Evolutionary conservation across 2,797 vertebrate genomes (phyloP), one percentile per base, ranked within the genome.

Genomic region (Fundulus diaphanus): DNA sequence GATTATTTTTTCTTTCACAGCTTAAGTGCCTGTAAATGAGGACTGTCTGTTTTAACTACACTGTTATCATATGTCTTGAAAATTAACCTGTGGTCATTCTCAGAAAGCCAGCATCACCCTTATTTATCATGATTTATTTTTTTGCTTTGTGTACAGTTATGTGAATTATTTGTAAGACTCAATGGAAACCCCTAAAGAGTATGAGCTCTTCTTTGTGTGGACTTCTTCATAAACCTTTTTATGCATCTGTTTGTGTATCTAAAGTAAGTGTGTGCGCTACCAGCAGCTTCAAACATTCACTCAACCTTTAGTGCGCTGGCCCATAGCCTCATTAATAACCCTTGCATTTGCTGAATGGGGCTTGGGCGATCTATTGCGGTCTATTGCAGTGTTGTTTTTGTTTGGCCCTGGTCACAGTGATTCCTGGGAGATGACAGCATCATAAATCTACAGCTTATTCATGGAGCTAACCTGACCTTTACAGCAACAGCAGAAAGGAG

Each of bases 361-460:
- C 85, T 85, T 68, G 16, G 6, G 85, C 89, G 79, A 87, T 92
- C 90, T 88, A 89, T 90, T 81, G 86, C 73, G 67, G 72, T 88
- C 86, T 87, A 83, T 89, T 84, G 90, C 80, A 2, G 81, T 81
- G 85, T 87, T 92, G 90, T 92, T 89, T 90, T 91, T 90, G 88
- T 91, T 91, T 90, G 91, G 89, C 87, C 85, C 85, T 86, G 90
- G 89, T 92, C 85, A 88, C 84, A 83, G 87, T 83, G 92, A 92
- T 91, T 92, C 91, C 86, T 87, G 77, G 74, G 85, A 89, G 85
- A 90, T 90, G 92, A 88, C 93, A 92, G 90, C 90, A 88, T 92
- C 91, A 93, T 94, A 91, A 93, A 94, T 94, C 92, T 91, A 85
- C 84, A 87, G 91, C 93, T 92, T 91, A 92, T 93, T 93, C 91